Evolutionary conservation across 1,140 invertebrate species (phyloP).

Genomic region (Stegodyphus mimosarum): DNA sequence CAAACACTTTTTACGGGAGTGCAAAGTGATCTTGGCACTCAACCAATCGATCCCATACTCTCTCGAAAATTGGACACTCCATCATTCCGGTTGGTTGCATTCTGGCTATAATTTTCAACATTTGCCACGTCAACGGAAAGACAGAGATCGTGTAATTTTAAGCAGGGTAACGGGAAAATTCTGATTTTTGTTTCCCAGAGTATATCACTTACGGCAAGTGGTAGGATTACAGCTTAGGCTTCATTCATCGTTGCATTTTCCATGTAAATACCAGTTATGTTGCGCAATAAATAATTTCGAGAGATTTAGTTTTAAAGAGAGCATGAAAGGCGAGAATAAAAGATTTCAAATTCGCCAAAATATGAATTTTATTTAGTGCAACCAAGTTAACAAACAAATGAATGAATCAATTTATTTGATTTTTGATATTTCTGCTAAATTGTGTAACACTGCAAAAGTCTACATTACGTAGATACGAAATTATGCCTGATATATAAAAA

Average conservation of each 20-base stretch:
- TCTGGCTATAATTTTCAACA: slow-evolving; percentile 36
- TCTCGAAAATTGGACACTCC: slow-evolving; percentile 37
- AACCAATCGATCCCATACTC: slow-evolving; percentile 18
- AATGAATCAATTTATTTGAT: no score
- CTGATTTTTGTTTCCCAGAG: not conserved
- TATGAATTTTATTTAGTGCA: no score
- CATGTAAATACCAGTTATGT: slow-evolving; percentile 18
- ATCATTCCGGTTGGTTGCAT: slow-evolving; percentile 35
- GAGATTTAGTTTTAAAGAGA: not conserved
- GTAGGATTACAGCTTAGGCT: not conserved
- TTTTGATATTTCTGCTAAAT: no score
- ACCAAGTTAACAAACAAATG: no score
- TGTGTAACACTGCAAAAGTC: no score
- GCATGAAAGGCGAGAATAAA: not conserved
- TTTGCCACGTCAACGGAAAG: slow-evolving; percentile 25
- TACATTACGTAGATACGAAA: no score
- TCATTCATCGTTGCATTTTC: slow-evolving; percentile 10
- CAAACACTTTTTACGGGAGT: not conserved
- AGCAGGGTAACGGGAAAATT: slow-evolving; percentile 4
- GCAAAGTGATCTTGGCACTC: not conserved
- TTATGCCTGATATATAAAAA: no score
- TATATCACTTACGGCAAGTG: slow-evolving; percentile 16
- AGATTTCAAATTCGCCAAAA: no score
- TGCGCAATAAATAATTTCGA: no score
- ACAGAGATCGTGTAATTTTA: slow-evolving; percentile 35